Evolutionary conservation across 2,113 vertebrate genomes (phyloP).

Genomic region (Cebus imitator): DNA sequence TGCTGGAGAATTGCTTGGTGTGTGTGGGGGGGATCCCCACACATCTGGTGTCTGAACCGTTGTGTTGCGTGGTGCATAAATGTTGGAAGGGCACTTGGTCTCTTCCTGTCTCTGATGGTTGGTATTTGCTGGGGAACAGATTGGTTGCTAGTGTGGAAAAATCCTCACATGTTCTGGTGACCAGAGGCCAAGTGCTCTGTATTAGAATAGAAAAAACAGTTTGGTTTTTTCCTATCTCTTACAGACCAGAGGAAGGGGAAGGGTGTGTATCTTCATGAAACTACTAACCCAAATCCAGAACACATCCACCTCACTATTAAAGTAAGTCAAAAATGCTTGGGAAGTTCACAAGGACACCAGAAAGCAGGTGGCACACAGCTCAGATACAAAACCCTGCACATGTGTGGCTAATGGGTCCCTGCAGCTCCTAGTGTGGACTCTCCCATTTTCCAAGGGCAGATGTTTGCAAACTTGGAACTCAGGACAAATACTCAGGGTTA

Average conservation of each 20-base stretch:
- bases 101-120: background rate
- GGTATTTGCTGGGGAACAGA: background rate
- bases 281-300: background rate
- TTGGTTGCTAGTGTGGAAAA: background rate
- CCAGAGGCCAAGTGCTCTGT: background rate
- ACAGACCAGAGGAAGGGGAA: background rate
- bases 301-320: background rate
- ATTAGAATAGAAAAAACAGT: background rate
- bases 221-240: background rate
- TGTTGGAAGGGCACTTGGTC: background rate
- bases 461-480: background rate
- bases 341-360: background rate
- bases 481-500: background rate
- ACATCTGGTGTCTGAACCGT: background rate
- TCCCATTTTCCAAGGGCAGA: fast-evolving
- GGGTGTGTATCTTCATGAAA: background rate
- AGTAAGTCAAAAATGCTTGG: too few species aligned
- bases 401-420: fast-evolving
- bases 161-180: background rate
- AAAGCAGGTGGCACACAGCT: background rate
- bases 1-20: background rate
- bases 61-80: background rate
- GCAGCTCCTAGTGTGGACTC: background rate
- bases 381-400: background rate
- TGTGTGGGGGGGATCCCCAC: background rate